A percentile compares a stretch with the other conserved stretches of the same genome.
These are phyloP conservation scores for Helicolenus hilgendorfi DNA, from an alignment of 2,797 vertebrate genomes.

Conservation along the genomic window DNA sequence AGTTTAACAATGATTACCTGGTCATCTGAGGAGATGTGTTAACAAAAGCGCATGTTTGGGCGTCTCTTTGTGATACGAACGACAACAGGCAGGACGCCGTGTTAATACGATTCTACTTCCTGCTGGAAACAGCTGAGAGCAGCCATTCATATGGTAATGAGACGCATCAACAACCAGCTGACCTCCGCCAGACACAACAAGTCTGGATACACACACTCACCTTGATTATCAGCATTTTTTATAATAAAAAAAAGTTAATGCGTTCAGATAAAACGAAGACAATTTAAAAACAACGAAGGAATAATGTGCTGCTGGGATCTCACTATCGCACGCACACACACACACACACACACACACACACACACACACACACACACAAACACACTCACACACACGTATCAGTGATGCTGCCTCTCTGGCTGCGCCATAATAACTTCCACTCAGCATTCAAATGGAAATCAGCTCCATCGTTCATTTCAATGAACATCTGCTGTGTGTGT, in stretches of 20 bases:
- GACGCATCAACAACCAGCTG: background rate
- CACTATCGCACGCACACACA: background rate
- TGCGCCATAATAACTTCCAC: constrained; percentile 69
- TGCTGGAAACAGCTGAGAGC: constrained; percentile 29
- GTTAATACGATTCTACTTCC: constrained; percentile 14
- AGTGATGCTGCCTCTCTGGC: constrained; percentile 32
- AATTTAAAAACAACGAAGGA: background rate
- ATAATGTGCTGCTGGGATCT: background rate
- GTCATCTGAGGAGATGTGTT: constrained; percentile 25
- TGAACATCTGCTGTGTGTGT: constrained; percentile 73
- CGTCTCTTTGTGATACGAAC: background rate
- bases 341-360: constrained; percentile 14
- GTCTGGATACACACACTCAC: constrained; percentile 1
- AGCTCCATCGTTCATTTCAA: constrained; percentile 71
- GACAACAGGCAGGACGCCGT: background rate
- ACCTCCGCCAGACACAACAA: constrained; percentile 31
- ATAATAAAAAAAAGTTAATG: background rate
- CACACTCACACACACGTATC: constrained; percentile 28
- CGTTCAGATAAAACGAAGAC: background rate
- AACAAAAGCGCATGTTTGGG: constrained; percentile 21
- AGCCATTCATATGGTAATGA: constrained; percentile 58
- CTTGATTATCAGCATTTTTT: background rate
- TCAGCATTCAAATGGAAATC: constrained; percentile 82
- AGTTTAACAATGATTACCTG: constrained; percentile 45
- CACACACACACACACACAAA: constrained; percentile 6